Percentiles rank a stretch among this genome's conserved stretches.
Evolutionary conservation across 2,888 invertebrate species (phyloP).

Genomic region (Encarsia formosa): DNA sequence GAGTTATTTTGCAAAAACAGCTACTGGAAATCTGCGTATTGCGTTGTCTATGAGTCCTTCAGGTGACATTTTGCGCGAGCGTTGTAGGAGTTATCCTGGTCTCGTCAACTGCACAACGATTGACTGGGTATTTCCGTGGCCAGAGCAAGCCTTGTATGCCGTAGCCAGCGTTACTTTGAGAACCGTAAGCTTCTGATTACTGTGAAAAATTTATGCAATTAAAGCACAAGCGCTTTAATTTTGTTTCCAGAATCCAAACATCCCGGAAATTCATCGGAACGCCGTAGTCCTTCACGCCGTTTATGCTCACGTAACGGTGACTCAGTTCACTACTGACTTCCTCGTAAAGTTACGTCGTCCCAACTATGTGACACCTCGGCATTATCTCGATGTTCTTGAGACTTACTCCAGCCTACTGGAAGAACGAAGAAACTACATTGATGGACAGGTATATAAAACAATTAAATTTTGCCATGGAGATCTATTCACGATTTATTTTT

Average conservation of each 20-base stretch:
- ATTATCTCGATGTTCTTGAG: constrained; percentile 82
- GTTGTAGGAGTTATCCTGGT: constrained; percentile 88
- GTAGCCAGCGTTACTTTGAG: constrained; percentile 82
- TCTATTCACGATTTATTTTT: neutral
- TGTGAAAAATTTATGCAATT: neutral
- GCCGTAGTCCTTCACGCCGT: constrained; percentile 80
- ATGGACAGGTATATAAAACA: constrained; percentile 45
- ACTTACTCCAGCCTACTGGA: constrained; percentile 73
- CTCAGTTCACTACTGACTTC: constrained; percentile 69
- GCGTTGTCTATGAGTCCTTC: constrained; percentile 87
- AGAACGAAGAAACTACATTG: constrained; percentile 60
- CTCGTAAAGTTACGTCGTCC: constrained; percentile 68
- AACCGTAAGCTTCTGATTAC: constrained; percentile 58
- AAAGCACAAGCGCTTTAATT: neutral
- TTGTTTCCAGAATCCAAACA: constrained; percentile 58
- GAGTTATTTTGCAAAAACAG: constrained; percentile 75
- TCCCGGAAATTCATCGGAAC: constrained; percentile 65
- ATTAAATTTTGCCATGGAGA: too few relatives aligned
- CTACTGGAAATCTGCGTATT: constrained; percentile 83
- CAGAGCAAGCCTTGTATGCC: constrained; percentile 79
- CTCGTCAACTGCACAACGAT: constrained; percentile 88
- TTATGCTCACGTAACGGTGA: constrained; percentile 75
- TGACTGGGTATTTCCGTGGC: constrained; percentile 94
- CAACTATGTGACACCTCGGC: constrained; percentile 89
- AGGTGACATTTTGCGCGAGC: constrained; percentile 74